Percentiles rank a stretch among this genome's conserved stretches.
Conservation (phyloP, 2,888 invertebrate genomes). For the Leptopilina myrica region DNA sequence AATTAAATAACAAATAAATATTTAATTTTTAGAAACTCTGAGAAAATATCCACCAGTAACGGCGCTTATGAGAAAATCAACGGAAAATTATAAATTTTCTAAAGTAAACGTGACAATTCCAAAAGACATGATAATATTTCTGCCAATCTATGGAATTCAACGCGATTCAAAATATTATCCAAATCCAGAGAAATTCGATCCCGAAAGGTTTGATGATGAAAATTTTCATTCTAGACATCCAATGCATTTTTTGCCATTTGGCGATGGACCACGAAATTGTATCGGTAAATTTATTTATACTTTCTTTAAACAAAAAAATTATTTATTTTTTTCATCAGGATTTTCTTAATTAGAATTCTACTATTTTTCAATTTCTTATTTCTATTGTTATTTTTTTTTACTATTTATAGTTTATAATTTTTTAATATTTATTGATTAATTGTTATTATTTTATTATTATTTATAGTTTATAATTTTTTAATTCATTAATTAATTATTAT, state of each 20-base stretch:
- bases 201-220: constrained; percentile 64
- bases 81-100: constrained; percentile 1
- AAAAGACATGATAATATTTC: constrained; percentile 48
- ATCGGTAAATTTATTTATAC: constrained; percentile 61
- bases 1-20: not conserved
- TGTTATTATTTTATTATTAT: no score
- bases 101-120: constrained; percentile 62
- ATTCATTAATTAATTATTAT: no score
- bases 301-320: not conserved
- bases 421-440: not conserved
- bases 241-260: constrained; percentile 67
- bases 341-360: no score
- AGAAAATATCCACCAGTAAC: constrained; percentile 75
- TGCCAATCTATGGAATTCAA: constrained; percentile 62
- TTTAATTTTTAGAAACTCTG: constrained; percentile 73
- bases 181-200: not conserved
- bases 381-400: no score
- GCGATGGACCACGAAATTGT: constrained; percentile 70
- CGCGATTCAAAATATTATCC: constrained; percentile 57
- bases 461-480: no score
- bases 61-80: constrained; percentile 68
- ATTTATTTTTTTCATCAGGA: constrained; percentile 10
- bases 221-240: constrained; percentile 58
- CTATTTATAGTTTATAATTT: not conserved
- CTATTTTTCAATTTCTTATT: no score